These are phyloP conservation scores for Strongylocentrotus purpuratus DNA, from an alignment of 35 echinoderm and acorn worm species.

Conservation along the genomic window DNA sequence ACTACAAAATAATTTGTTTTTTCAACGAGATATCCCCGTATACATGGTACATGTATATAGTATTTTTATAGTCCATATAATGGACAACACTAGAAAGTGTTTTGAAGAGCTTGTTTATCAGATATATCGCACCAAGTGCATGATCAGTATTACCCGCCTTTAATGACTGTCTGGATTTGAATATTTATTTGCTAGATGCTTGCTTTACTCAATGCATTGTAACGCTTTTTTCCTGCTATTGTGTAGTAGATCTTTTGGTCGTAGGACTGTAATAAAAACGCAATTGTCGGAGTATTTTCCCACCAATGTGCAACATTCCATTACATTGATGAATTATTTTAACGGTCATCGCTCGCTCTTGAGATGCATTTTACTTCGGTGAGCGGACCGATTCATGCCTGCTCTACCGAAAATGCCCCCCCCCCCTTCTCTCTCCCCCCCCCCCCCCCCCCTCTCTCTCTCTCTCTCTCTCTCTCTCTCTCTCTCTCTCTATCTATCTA, in stretches of 20 bases:
- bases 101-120: neutral
- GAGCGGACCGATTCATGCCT: neutral
- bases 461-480: neutral
- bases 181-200: too few relatives aligned
- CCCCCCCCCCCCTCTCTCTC: neutral
- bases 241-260: neutral
- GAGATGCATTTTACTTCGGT: neutral
- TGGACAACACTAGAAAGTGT: too few relatives aligned
- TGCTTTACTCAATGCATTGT: neutral
- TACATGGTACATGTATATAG: too few relatives aligned
- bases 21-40: too few relatives aligned
- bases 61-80: too few relatives aligned
- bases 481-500: neutral
- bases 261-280: neutral
- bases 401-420: neutral
- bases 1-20: too few relatives aligned
- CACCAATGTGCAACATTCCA: neutral
- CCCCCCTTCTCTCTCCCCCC: too few relatives aligned
- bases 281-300: neutral
- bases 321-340: conserved; percentile 10
- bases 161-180: too few relatives aligned
- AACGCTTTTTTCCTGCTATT: neutral
- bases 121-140: too few relatives aligned
- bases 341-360: neutral
- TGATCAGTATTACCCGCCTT: too few relatives aligned